phyloP scores from a whole-genome alignment of 2,113 vertebrate genomes.

The Phainopepla nitens region DNA sequence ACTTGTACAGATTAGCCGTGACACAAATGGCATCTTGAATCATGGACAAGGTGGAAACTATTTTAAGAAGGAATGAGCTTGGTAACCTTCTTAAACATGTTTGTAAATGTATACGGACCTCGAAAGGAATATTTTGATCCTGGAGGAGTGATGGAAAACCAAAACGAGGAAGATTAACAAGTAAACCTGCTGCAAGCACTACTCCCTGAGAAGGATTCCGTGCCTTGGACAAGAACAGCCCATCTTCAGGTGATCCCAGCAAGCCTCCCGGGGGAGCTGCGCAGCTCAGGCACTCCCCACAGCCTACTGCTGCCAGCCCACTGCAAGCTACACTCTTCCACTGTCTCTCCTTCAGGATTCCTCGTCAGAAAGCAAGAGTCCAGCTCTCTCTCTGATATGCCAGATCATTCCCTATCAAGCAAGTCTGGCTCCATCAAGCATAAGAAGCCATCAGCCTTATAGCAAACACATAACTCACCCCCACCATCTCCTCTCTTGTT shows the following conservation, averaged over 20 bases:
- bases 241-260: background rate
- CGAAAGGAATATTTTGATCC: background rate
- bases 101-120: background rate
- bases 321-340: background rate
- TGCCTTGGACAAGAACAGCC: background rate
- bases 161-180: background rate
- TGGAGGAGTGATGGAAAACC: background rate
- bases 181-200: accelerated
- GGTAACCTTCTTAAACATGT: accelerated
- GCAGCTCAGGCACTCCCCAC: constrained; percentile 14
- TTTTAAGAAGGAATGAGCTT: background rate
- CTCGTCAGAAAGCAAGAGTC: background rate
- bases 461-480: constrained; percentile 40
- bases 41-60: background rate
- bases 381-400: background rate
- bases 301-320: background rate
- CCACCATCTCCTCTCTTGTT: constrained; percentile 2
- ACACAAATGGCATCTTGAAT: background rate
- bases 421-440: constrained; percentile 11
- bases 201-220: background rate
- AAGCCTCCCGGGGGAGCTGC: background rate
- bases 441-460: constrained; percentile 41
- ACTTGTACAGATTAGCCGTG: background rate
- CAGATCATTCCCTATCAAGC: constrained; percentile 1
- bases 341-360: constrained; percentile 8